phyloP scores from a whole-genome alignment of 1,140 invertebrate species.

The Hylaeus volcanicus region DNA sequence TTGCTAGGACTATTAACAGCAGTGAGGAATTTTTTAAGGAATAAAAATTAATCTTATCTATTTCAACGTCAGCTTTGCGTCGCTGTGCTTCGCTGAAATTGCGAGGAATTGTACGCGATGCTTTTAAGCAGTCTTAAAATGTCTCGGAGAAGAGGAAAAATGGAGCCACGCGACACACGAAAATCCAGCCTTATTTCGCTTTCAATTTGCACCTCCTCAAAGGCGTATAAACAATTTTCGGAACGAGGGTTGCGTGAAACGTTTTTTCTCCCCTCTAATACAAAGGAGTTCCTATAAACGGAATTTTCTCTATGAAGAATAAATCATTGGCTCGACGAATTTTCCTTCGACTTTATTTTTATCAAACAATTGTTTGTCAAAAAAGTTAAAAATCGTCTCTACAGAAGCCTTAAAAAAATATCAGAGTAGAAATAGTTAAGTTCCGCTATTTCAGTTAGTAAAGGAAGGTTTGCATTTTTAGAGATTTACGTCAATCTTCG shows the following conservation, averaged over 20 bases:
- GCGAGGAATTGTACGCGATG: constrained; percentile 1
- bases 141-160: constrained; percentile 19
- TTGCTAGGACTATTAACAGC: neutral
- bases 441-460: no score
- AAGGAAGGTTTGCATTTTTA: constrained; percentile 1
- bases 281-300: neutral
- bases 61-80: neutral
- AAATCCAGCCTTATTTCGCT: constrained; percentile 25
- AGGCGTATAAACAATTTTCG: constrained; percentile 37
- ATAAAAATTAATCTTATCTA: neutral
- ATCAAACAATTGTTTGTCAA: neutral
- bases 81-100: neutral
- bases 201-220: constrained; percentile 45
- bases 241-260: neutral
- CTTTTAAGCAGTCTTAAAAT: neutral
- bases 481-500: neutral
- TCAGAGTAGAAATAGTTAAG: no score
- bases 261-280: neutral
- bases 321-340: neutral
- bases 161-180: constrained; percentile 16
- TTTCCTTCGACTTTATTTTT: neutral
- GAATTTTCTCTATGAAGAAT: neutral
- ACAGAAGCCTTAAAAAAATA: no score
- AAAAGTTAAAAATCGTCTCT: no score
- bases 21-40: neutral